Percentiles rank a stretch among this genome's conserved stretches.
Conservation (phyloP, 1,140 invertebrate species). For the Marisa cornuarietis region DNA sequence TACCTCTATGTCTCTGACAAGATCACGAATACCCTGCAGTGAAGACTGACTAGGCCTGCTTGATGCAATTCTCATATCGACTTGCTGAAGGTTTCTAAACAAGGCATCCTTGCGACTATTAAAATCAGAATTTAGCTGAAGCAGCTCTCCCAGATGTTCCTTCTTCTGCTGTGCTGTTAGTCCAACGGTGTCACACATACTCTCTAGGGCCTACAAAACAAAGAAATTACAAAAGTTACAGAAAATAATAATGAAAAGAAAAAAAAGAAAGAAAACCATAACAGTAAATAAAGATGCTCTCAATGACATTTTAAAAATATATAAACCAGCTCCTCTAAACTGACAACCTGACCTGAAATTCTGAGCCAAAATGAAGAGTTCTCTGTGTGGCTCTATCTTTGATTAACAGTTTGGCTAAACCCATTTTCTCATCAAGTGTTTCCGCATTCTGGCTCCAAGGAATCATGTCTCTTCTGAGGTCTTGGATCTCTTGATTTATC, state of each 20-base stretch:
- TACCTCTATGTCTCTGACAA: slow-evolving; percentile 58
- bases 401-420: slow-evolving; percentile 51
- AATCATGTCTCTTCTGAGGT: slow-evolving; percentile 45
- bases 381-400: slow-evolving; percentile 59
- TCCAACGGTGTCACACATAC: slow-evolving; percentile 46
- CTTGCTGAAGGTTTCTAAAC: slow-evolving; percentile 38
- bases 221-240: background rate
- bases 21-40: slow-evolving; percentile 52
- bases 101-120: slow-evolving; percentile 46
- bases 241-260: background rate
- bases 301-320: background rate
- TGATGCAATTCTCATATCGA: slow-evolving; percentile 40
- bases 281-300: background rate
- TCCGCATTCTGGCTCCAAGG: slow-evolving; percentile 51
- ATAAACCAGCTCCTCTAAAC: background rate
- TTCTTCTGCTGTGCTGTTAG: slow-evolving; percentile 50
- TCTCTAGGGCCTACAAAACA: slow-evolving; percentile 37
- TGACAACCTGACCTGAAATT: slow-evolving; percentile 38
- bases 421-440: slow-evolving; percentile 56
- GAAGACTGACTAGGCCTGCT: slow-evolving; percentile 43
- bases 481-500: slow-evolving; percentile 53
- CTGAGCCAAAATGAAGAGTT: slow-evolving; percentile 57
- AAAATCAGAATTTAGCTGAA: slow-evolving; percentile 52
- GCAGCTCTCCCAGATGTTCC: slow-evolving; percentile 53
- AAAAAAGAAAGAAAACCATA: background rate